Conservation (phyloP, 2,113 vertebrate genomes). For the Puntigrus tetrazona region DNA sequence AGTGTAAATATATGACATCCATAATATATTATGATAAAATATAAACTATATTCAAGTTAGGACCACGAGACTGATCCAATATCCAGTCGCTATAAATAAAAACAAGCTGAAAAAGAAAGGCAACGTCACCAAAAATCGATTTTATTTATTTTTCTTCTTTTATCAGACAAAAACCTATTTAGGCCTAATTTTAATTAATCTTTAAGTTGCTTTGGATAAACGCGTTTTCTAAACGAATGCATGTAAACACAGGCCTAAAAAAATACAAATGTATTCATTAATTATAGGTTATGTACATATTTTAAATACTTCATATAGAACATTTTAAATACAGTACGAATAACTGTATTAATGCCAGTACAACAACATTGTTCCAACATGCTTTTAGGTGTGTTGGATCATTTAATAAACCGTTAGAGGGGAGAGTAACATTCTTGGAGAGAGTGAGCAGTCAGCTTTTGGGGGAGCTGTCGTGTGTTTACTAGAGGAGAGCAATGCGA, state of each 20-base stretch:
- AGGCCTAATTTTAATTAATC: no score
- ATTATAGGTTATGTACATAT: no score
- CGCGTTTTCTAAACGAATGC: no score
- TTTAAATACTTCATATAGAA: background rate
- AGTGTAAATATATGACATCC: no score
- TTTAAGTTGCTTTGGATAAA: background rate
- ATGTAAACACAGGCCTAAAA: background rate
- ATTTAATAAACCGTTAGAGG: constrained; percentile 43
- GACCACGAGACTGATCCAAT: no score
- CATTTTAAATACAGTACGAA: background rate
- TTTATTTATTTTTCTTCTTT: no score
- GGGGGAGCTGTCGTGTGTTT: constrained; percentile 82
- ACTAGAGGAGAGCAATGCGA: constrained; percentile 69
- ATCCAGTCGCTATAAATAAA: no score
- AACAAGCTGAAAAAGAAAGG: background rate
- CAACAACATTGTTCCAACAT: constrained; percentile 24
- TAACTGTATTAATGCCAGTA: background rate
- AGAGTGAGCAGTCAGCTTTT: constrained; percentile 77
- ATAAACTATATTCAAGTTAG: no score
- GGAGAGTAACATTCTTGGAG: constrained; percentile 59
- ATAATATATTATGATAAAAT: no score
- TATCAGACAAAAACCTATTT: no score
- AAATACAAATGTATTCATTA: background rate
- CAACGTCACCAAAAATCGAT: background rate
- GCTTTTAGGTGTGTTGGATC: constrained; percentile 11